Conservation (phyloP, 2,797 vertebrate genomes). For the Oreonectes daqikongensis region DNA sequence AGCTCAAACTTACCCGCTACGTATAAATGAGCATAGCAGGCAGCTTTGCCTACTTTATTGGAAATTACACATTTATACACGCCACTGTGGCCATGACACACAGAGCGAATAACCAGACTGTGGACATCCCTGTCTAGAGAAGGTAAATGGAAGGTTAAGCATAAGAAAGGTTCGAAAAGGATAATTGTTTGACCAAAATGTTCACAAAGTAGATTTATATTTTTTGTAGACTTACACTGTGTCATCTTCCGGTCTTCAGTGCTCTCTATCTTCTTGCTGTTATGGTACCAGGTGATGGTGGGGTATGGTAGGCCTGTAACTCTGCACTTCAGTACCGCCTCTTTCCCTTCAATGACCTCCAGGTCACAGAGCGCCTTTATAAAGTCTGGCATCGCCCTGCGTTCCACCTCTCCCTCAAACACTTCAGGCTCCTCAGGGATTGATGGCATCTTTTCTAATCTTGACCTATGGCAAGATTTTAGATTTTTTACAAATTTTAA, state of each 20-base stretch:
- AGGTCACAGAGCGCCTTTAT: conserved; percentile 86
- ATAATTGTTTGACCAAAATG: not conserved
- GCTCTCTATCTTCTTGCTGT: conserved; percentile 87
- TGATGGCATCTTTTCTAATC: conserved; percentile 96
- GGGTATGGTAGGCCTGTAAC: conserved; percentile 92
- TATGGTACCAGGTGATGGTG: conserved; percentile 95
- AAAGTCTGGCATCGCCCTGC: conserved; percentile 92
- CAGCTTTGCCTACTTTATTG: conserved; percentile 94
- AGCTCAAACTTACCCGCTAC: conserved; percentile 81
- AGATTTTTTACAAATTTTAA: too few species aligned
- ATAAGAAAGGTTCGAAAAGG: not conserved
- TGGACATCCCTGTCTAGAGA: conserved; percentile 91
- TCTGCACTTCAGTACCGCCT: conserved; percentile 86
- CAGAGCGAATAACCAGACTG: conserved; percentile 83
- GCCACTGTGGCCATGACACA: conserved; percentile 86
- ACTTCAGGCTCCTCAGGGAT: conserved; percentile 93
- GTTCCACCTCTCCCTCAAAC: conserved; percentile 83
- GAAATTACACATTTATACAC: conserved; percentile 96
- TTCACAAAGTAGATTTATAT: too few species aligned
- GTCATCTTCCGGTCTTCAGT: conserved; percentile 90
- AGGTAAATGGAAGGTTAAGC: conserved; percentile 50
- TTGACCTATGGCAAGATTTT: conserved; percentile 81
- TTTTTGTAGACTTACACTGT: conserved; percentile 80
- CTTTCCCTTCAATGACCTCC: conserved; percentile 89
- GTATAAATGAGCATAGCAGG: conserved; percentile 93